Conservation (phyloP, 1,140 invertebrate species). For the Drosophila bipectinata region DNA sequence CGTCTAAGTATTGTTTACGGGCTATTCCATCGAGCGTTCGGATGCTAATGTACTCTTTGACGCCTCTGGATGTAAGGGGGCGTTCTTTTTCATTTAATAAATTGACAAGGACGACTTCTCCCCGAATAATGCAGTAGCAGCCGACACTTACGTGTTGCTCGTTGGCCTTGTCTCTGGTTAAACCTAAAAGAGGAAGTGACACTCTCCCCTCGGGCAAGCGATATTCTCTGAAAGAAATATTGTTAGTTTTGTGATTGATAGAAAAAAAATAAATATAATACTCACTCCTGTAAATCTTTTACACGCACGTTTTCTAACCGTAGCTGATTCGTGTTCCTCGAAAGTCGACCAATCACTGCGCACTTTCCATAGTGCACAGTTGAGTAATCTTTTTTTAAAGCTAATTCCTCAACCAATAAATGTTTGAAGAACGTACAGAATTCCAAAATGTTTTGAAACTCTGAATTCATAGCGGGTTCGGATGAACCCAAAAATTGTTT, state of each 20-base stretch:
- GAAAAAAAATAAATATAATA: not conserved
- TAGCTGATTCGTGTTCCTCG: constrained; percentile 18
- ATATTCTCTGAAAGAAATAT: constrained; percentile 26
- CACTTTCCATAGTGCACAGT: constrained; percentile 68
- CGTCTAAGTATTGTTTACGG: constrained; percentile 13
- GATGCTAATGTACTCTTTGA: constrained; percentile 34
- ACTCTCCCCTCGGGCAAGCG: constrained; percentile 50
- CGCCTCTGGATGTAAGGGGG: constrained; percentile 28
- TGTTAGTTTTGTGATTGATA: not conserved
- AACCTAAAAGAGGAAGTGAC: constrained; percentile 48
- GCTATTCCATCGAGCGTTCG: constrained; percentile 12
- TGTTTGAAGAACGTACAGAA: constrained; percentile 61
- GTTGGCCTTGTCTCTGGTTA: constrained; percentile 28
- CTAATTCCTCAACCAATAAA: constrained; percentile 67
- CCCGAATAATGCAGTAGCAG: constrained; percentile 57
- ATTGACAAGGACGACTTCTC: constrained; percentile 63
- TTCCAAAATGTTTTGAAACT: constrained; percentile 21
- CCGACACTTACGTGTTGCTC: constrained; percentile 26
- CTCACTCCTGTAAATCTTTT: constrained; percentile 48
- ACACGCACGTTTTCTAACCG: constrained; percentile 61
- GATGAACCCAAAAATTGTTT: not conserved
- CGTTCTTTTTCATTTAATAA: constrained; percentile 27
- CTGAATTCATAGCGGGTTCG: constrained; percentile 30
- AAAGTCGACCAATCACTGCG: constrained; percentile 59
- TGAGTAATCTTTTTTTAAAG: constrained; percentile 48